Percentiles rank a stretch among this genome's conserved stretches.
Evolutionary conservation across 2,888 invertebrate species (phyloP).

Genomic region (Ormyrus labotus): DNA sequence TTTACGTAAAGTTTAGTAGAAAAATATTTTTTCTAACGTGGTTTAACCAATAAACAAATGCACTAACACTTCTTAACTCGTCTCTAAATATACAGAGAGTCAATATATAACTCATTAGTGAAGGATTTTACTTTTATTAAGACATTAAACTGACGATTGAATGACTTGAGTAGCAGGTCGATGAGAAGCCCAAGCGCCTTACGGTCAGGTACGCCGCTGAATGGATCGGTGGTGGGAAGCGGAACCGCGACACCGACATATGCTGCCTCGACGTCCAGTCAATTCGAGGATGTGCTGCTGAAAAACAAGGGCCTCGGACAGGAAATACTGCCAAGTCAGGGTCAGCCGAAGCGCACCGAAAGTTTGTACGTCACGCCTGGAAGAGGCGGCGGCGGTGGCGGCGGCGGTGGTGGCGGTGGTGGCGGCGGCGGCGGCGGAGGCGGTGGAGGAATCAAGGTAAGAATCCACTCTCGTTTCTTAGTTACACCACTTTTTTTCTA

Average conservation of each 20-base stretch:
- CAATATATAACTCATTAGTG: too few species aligned
- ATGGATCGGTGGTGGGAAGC: constrained; percentile 76
- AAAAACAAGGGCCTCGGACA: constrained; percentile 89
- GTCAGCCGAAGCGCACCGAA: constrained; percentile 93
- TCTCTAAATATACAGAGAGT: too few species aligned
- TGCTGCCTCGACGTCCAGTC: constrained; percentile 77
- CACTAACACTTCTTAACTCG: too few species aligned
- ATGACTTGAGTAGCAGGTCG: constrained; percentile 68
- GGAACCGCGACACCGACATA: constrained; percentile 78
- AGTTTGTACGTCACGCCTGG: constrained; percentile 83
- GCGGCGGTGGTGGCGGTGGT: constrained; percentile 63
- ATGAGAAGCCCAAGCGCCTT: constrained; percentile 78
- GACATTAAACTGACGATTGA: too few species aligned
- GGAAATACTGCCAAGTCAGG: constrained; percentile 91
- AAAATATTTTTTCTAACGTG: too few species aligned
- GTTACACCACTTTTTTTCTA: not conserved
- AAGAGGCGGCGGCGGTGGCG: constrained; percentile 59
- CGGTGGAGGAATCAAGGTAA: constrained; percentile 70
- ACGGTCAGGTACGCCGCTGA: constrained; percentile 71
- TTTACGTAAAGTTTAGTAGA: too few species aligned
- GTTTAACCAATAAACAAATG: too few species aligned
- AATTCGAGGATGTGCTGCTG: constrained; percentile 89
- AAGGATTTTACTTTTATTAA: too few species aligned
- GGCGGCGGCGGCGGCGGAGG: constrained; percentile 62
- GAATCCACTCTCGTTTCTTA: constrained; percentile 3